phyloP scores from a whole-genome alignment of 2,113 vertebrate species.

The Eublepharis macularius region DNA sequence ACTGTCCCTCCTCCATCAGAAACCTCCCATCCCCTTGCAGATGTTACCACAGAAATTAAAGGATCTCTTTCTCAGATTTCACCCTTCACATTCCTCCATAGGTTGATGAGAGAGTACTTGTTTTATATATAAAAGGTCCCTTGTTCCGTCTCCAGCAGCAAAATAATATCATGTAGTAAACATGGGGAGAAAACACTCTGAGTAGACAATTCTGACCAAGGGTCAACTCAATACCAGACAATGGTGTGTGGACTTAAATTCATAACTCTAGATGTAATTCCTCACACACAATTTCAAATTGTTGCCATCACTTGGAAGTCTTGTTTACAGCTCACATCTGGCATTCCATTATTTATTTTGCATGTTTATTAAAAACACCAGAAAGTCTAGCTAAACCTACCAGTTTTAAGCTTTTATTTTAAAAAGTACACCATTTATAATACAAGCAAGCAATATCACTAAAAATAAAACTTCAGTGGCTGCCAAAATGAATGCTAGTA shows the following conservation, averaged over 20 bases:
- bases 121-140: neutral
- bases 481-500: constrained; percentile 23
- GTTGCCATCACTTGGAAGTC: neutral
- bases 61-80: too few relatives aligned
- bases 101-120: neutral
- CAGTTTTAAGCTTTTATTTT: neutral
- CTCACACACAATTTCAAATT: neutral
- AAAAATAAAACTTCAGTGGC: constrained; percentile 28
- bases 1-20: neutral
- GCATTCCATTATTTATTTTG: neutral
- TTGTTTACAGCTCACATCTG: constrained; percentile 5
- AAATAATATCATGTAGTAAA: neutral
- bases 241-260: neutral
- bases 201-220: neutral
- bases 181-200: neutral
- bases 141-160: neutral
- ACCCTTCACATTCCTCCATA: neutral
- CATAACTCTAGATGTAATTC: neutral
- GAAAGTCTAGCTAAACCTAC: neutral
- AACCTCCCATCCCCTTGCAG: neutral
- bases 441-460: constrained; percentile 28
- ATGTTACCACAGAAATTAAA: too few relatives aligned
- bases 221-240: too few relatives aligned
- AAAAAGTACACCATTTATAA: constrained; percentile 23
- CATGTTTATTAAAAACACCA: neutral